These are phyloP conservation scores for Meles meles DNA, from an alignment of 2,113 vertebrate species.

Conservation along the genomic window DNA sequence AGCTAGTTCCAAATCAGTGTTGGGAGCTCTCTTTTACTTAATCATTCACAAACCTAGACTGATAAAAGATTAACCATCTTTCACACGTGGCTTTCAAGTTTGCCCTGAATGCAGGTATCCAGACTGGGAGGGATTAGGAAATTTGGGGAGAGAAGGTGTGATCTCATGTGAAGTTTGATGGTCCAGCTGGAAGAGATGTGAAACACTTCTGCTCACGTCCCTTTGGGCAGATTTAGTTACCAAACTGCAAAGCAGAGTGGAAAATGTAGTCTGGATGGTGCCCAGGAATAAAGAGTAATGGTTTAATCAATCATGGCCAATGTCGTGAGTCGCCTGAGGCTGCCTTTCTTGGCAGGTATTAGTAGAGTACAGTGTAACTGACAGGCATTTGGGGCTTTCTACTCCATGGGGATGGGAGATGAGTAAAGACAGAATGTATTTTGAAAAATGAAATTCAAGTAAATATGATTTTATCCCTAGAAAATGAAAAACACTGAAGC, in stretches of 20 bases:
- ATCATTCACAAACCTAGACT: background rate
- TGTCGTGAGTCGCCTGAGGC: background rate
- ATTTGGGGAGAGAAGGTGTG: background rate
- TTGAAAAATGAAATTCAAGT: background rate
- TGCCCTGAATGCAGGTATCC: background rate
- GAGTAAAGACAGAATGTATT: background rate
- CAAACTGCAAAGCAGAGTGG: background rate
- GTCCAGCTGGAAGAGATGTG: background rate
- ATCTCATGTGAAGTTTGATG: background rate
- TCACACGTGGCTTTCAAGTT: background rate
- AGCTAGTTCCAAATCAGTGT: background rate
- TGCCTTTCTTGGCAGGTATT: background rate
- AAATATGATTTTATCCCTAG: background rate
- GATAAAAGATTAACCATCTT: background rate
- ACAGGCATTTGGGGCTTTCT: background rate
- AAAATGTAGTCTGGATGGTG: background rate
- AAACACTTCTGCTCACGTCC: background rate
- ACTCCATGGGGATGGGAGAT: background rate
- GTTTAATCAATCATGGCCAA: fast-evolving
- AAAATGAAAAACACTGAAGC: background rate
- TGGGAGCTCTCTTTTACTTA: background rate
- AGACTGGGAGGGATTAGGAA: background rate
- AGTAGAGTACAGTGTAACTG: background rate
- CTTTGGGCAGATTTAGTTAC: background rate
- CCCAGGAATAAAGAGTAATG: background rate